These are phyloP conservation scores for Rhodophaea formosa DNA, from an alignment of 2,888 invertebrate genomes.

Conservation along the genomic window DNA sequence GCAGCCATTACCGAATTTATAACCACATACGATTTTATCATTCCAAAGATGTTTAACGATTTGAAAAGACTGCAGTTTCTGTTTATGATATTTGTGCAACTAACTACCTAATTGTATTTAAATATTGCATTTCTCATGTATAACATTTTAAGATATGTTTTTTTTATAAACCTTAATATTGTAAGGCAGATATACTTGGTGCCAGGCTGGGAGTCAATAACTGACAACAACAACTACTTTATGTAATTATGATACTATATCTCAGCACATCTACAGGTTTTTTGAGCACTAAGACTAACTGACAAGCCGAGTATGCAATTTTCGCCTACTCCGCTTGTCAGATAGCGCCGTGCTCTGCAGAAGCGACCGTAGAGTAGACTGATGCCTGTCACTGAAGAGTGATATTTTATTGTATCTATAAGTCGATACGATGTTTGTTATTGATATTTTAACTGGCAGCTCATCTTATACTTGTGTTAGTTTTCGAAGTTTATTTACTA, in stretches of 20 bases:
- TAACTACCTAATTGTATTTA: slow-evolving; percentile 15
- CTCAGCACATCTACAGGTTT: too few relatives aligned
- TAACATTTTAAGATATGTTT: neutral
- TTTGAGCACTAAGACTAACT: too few relatives aligned
- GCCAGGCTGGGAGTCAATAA: neutral
- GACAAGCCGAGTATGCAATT: too few relatives aligned
- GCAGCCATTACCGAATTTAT: slow-evolving; percentile 12
- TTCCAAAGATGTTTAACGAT: slow-evolving; percentile 68
- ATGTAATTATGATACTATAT: too few relatives aligned
- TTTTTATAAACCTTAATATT: neutral
- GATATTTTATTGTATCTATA: too few relatives aligned
- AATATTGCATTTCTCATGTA: slow-evolving; percentile 4
- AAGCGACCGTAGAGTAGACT: too few relatives aligned
- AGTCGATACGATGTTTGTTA: neutral
- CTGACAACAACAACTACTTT: too few relatives aligned
- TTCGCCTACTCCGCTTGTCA: too few relatives aligned
- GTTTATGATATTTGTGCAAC: slow-evolving; percentile 31
- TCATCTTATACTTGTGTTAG: neutral
- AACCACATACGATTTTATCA: slow-evolving; percentile 44
- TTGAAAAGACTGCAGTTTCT: slow-evolving; percentile 49
- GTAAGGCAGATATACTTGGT: neutral
- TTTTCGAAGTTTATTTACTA: neutral
- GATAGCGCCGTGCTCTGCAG: too few relatives aligned
- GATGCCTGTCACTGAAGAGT: too few relatives aligned
- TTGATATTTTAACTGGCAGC: neutral